phyloP scores from a whole-genome alignment of 2,113 vertebrate genomes.

The Petaurus breviceps region DNA sequence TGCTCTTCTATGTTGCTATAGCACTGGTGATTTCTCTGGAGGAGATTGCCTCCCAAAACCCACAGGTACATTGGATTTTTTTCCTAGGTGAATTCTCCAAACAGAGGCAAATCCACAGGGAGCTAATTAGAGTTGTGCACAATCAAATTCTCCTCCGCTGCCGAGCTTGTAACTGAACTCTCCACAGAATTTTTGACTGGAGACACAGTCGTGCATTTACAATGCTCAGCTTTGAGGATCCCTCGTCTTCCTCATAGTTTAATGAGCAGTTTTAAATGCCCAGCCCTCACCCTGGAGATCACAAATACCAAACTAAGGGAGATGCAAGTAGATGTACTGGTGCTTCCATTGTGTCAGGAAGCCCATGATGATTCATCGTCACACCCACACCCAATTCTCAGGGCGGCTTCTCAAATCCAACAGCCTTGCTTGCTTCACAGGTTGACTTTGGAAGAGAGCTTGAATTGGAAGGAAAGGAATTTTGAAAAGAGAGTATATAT shows the following conservation, averaged over 20 bases:
- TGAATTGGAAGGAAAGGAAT: background rate
- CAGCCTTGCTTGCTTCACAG: background rate
- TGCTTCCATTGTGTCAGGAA: background rate
- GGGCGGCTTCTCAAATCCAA: background rate
- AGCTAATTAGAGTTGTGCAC: background rate
- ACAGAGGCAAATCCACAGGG: background rate
- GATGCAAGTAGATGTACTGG: background rate
- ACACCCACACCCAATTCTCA: background rate
- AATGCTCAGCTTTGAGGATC: background rate
- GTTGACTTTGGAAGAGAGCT: background rate
- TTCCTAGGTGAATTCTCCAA: background rate
- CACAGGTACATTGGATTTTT: background rate
- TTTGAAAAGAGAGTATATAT: background rate
- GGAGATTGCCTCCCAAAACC: background rate
- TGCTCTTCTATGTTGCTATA: background rate
- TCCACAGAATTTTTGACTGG: background rate
- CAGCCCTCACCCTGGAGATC: background rate
- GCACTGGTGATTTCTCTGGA: background rate
- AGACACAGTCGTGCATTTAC: background rate
- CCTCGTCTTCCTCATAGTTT: background rate
- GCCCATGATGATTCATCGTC: background rate
- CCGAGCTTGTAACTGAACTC: background rate
- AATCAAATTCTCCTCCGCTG: background rate
- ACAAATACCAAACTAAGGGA: background rate
- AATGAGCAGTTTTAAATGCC: background rate